These are phyloP conservation scores for Microcebus jonahi DNA, from an alignment of 2,113 vertebrate genomes.

Conservation along the genomic window DNA sequence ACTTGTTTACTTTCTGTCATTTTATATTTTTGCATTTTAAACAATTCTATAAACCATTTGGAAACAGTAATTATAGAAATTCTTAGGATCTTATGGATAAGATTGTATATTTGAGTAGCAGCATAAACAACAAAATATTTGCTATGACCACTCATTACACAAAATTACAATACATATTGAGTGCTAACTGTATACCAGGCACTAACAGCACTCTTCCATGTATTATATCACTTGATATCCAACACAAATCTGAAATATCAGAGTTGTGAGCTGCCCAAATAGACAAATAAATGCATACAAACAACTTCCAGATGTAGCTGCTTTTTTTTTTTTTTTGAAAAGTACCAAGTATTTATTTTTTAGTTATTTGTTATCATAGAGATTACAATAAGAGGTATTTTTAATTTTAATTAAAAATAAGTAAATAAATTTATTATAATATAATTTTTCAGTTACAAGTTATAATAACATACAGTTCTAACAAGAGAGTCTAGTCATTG, in stretches of 20 bases:
- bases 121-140: neutral
- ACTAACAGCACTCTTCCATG: neutral
- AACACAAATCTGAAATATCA: neutral
- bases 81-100: neutral
- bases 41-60: neutral
- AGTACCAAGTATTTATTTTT: too few relatives aligned
- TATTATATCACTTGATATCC: neutral
- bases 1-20: neutral
- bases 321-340: too few relatives aligned
- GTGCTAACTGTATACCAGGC: neutral
- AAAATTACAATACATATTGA: neutral
- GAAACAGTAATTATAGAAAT: neutral
- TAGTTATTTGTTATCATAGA: too few relatives aligned
- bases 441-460: too few relatives aligned
- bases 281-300: neutral
- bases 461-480: too few relatives aligned
- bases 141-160: neutral
- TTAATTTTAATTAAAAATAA: too few relatives aligned
- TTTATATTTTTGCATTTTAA: conserved; percentile 17
- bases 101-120: neutral
- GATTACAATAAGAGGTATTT: too few relatives aligned
- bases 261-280: neutral
- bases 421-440: too few relatives aligned
- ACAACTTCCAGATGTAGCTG: neutral
- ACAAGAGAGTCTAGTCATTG: too few relatives aligned